Evolutionary conservation across 23 tunicate genomes (phyloP), one percentile per base, ranked within the genome.

Genomic region (Aplidium turbinatum): DNA sequence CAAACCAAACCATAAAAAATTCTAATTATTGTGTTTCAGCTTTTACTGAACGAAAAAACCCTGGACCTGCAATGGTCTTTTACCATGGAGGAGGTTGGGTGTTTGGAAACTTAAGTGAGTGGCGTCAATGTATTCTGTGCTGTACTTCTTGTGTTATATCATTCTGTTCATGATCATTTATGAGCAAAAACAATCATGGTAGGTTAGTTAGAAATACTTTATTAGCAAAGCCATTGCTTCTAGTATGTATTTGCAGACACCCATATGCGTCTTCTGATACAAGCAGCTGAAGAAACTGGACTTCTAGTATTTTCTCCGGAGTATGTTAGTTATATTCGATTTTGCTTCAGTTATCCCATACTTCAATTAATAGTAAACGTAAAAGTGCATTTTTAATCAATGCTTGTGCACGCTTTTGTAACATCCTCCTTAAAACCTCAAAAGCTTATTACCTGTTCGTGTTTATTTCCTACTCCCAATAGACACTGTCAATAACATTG

Each of bases 11-110:
- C n/a, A n/a, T n/a, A n/a, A n/a, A n/a, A n/a, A n/a, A n/a, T n/a
- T n/a, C n/a, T n/a, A n/a, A n/a, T n/a, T n/a, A n/a, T n/a, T n/a
- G n/a, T 23, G 22, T 13, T 72, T 16, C 20, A 77, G 72, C 36
- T 62, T 61, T 56, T 30, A 29, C 28, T 13, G 66, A 62, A 77
- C 40, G 70, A 30, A 57, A 46, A 1, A 34, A 33, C 1, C 77
- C 81, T 27, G 87, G 95, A 30, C 85, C 95, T 21, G 95, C 95
- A 2, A 30, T 87, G 34, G 74, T 87, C 3, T 64, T 54, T 57
- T 70, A 53, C 40, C 95, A 87, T 83, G 95, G 95, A 22, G 95
- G 95, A 31, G 95, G 95, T 30, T 87, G 84, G 77, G 84, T 74
- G 0, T 70, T 87, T 47, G 87, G 83, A 32, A 62, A 69, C 35